phyloP scores from a whole-genome alignment of 2,113 vertebrate genomes.

The Nothoprocta perdicaria region DNA sequence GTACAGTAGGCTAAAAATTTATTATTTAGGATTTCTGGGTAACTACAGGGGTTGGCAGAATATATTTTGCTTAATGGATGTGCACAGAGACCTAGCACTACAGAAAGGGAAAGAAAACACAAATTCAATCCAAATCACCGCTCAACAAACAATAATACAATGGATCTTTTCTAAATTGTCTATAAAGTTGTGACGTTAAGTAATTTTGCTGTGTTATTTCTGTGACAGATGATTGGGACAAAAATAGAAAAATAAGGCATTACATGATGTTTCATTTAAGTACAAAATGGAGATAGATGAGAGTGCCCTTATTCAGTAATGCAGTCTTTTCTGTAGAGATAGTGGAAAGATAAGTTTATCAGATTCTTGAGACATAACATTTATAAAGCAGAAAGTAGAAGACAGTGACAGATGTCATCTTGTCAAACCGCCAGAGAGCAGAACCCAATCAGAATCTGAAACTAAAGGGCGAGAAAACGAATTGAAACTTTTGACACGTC shows the following conservation, averaged over 20 bases:
- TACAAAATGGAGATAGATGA: not conserved
- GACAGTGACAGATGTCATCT: not conserved
- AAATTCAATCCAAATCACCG: not conserved
- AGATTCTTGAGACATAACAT: not conserved
- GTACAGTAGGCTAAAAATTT: not conserved
- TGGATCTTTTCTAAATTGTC: not conserved
- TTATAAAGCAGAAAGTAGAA: slow-evolving; percentile 32
- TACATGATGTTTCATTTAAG: not conserved
- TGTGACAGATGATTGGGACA: not conserved
- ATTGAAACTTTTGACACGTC: not conserved
- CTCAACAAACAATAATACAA: not conserved
- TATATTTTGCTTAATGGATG: not conserved
- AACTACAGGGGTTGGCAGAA: not conserved
- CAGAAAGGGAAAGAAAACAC: not conserved
- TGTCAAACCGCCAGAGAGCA: not conserved
- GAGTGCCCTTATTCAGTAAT: not conserved
- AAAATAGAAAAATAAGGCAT: not conserved
- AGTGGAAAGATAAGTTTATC: not conserved
- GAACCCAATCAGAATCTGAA: slow-evolving; percentile 8
- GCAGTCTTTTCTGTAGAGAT: not conserved
- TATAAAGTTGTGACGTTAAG: not conserved
- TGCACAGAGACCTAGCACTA: not conserved
- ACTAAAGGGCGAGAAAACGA: not conserved
- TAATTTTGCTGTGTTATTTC: not conserved
- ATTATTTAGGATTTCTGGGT: not conserved